phyloP scores from a whole-genome alignment of 1,140 invertebrate species.

The Solenopsis fugax region DNA sequence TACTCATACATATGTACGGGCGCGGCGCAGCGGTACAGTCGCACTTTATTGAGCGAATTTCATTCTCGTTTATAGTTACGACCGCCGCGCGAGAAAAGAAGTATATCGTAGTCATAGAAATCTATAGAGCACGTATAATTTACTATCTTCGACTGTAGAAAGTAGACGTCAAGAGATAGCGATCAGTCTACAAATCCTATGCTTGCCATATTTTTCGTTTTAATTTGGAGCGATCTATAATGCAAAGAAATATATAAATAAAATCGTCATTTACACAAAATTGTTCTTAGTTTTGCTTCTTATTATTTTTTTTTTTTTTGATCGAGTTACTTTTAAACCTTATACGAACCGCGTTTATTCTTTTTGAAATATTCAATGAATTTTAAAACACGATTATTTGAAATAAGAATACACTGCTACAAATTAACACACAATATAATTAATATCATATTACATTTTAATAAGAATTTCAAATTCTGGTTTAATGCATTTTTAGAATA shows the following conservation, averaged over 20 bases:
- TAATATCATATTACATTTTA: slow-evolving; percentile 24
- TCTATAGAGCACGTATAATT: slow-evolving; percentile 58
- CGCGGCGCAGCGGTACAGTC: not conserved
- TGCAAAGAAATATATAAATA: not conserved
- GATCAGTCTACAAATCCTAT: slow-evolving; percentile 27
- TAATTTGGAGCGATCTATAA: not conserved
- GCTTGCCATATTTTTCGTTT: not conserved
- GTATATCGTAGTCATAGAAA: slow-evolving; percentile 42
- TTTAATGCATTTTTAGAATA: not conserved
- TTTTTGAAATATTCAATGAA: not conserved
- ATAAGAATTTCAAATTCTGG: slow-evolving; percentile 13
- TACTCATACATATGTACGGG: slow-evolving; percentile 33
- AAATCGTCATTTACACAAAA: not conserved
- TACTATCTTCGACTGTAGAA: slow-evolving; percentile 13
- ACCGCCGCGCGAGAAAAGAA: slow-evolving; percentile 29
- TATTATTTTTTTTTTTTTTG: not conserved
- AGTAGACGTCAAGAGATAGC: slow-evolving; percentile 32
- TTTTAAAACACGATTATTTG: not conserved
- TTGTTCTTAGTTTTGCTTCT: not conserved
- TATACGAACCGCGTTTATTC: not conserved
- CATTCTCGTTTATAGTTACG: slow-evolving; percentile 53
- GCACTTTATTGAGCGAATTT: slow-evolving; percentile 58
- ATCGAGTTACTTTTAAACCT: slow-evolving; percentile 9
- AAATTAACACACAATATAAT: not conserved
- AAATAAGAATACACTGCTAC: not conserved